A percentile compares a stretch with the other conserved stretches of the same genome.
Evolutionary conservation across 1,140 invertebrate genomes (phyloP).

Genomic region (Sycobia sp.): DNA sequence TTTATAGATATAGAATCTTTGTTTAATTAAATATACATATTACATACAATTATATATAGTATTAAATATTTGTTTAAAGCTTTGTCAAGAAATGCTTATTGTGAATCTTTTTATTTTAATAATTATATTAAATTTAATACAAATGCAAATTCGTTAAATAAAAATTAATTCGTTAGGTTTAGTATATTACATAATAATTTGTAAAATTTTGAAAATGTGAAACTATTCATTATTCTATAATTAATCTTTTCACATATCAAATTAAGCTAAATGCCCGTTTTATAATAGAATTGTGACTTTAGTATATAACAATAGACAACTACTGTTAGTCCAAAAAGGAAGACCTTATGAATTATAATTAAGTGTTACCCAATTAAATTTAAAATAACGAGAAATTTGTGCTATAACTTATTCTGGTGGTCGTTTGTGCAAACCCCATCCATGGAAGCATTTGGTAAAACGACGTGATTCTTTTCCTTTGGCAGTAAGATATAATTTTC

Average conservation of each 20-base stretch:
- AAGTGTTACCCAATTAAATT: too few species aligned
- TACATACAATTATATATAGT: not conserved
- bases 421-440: constrained; percentile 84
- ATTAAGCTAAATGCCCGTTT: too few species aligned
- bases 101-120: not conserved
- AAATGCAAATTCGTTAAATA: too few species aligned
- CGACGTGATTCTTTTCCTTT: constrained; percentile 95
- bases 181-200: too few species aligned
- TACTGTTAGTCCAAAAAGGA: too few species aligned
- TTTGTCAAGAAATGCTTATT: not conserved
- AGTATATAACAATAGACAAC: too few species aligned
- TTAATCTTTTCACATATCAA: too few species aligned
- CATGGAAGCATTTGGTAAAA: constrained; percentile 99
- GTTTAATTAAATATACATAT: not conserved
- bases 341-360: too few species aligned
- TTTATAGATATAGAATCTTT: not conserved
- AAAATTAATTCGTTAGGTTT: too few species aligned
- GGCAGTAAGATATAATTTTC: constrained; percentile 94
- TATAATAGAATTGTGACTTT: too few species aligned
- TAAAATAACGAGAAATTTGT: constrained; percentile 5
- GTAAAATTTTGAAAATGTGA: too few species aligned
- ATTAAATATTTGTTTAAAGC: not conserved
- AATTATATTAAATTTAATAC: not conserved
- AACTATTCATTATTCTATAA: too few species aligned
- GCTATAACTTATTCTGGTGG: constrained; percentile 69